Evolutionary conservation across 1,140 invertebrate genomes (phyloP), one percentile per base, ranked within the genome.

Genomic region (Telenomus remus): DNA sequence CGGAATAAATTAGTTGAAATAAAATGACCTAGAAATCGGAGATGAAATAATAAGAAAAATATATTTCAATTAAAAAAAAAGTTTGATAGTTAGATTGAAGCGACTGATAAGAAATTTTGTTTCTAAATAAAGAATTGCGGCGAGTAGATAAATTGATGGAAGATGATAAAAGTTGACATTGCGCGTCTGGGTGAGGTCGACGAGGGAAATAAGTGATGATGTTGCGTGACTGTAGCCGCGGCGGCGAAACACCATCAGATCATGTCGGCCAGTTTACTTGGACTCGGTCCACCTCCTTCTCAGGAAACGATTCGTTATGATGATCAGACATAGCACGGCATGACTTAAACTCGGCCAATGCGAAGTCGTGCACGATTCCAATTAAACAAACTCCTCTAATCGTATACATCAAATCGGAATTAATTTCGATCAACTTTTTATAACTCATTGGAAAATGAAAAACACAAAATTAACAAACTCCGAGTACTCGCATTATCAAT

Each of bases 221-320:
- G 57, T 57, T 66, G 63, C 63, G 65, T 73, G 69, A 65, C 57
- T 71, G 51, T 47, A 55, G 19, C 69, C 50, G 27, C 54, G 37
- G 57, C 44, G 54, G 19, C 6, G 19, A 27, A 27, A 27, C 19
- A 27, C 19, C 19, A 27, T 27, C 57, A 61, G 71, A 65, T 79
- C 71, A 77, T 57, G 64, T 70, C 73, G 76, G 75, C 72, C 71
- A 75, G 74, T 74, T 60, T 74, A 65, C 63, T 63, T 74, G 66
- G 70, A 73, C 61, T 65, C 61, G 47, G 61, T 47, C 61, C 77
- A 72, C 68, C 71, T 74, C 83, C 79, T 83, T 78, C 77, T 76
- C 83, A 85, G 84, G 83, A 85, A 85, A 83, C 82, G 66, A 79
- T 84, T 81, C 82, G 83, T 86, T 84, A 84, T 76, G 78, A 63